Evolutionary conservation across 1,140 invertebrate species (phyloP).

Genomic region (Drosophila pruinosa): DNA sequence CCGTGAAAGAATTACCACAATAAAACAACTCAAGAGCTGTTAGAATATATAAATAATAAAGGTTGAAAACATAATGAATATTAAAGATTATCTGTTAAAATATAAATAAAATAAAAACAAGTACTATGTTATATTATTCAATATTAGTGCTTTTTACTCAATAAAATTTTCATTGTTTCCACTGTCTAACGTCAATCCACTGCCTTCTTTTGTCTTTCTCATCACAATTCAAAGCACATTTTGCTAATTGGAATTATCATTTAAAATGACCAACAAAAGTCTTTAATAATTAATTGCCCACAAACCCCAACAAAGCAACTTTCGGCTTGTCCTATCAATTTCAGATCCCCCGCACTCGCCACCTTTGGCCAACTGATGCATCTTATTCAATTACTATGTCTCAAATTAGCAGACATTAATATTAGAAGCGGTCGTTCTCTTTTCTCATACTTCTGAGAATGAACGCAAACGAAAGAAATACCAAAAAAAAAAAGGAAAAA

Average conservation of each 20-base stretch:
- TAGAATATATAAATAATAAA: too few relatives aligned
- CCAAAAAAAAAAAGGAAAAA: background rate
- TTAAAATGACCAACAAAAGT: slow-evolving; percentile 2
- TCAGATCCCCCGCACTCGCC: background rate
- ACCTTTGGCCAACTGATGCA: slow-evolving; percentile 49
- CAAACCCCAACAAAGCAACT: background rate
- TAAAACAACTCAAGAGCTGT: too few relatives aligned
- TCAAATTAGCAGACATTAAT: slow-evolving; percentile 73
- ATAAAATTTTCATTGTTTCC: background rate
- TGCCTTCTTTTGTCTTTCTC: background rate
- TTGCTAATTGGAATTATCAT: slow-evolving; percentile 31
- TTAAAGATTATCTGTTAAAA: too few relatives aligned
- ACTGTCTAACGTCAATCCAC: background rate
- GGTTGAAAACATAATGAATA: too few relatives aligned
- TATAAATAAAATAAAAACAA: too few relatives aligned
- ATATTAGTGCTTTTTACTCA: too few relatives aligned
- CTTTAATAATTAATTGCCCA: slow-evolving; percentile 38
- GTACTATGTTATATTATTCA: background rate
- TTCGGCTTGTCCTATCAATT: slow-evolving; percentile 25
- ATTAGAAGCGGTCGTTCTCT: slow-evolving; percentile 34
- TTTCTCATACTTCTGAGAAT: background rate
- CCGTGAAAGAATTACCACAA: too few relatives aligned
- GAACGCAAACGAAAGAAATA: background rate
- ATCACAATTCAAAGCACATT: slow-evolving; percentile 6
- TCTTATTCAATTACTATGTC: slow-evolving; percentile 67